Conservation (phyloP, 2,888 invertebrate species). For the Trichogramma evanescens region DNA sequence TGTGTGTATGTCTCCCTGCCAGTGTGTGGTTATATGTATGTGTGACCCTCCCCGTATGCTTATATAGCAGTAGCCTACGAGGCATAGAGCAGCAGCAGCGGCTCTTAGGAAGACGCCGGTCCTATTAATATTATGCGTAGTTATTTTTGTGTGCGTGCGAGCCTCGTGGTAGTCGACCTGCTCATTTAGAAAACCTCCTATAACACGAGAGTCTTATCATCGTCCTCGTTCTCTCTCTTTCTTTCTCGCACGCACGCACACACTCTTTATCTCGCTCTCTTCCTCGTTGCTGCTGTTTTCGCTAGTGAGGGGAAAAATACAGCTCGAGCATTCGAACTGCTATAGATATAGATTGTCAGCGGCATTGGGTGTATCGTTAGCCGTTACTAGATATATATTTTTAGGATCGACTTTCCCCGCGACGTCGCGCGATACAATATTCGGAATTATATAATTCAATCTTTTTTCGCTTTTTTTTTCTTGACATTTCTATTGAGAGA, state of each 20-base stretch:
- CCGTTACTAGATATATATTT: neutral
- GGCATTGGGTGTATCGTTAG: no score
- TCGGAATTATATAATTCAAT: no score
- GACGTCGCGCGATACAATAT: no score
- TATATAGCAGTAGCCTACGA: no score
- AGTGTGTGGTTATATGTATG: neutral
- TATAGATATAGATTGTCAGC: no score
- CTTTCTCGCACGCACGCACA: no score
- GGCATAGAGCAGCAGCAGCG: no score
- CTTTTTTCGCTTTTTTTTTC: no score
- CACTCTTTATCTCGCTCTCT: neutral
- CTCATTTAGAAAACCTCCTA: neutral
- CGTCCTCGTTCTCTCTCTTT: neutral
- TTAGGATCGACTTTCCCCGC: neutral
- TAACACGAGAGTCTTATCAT: neutral
- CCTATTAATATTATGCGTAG: constrained; percentile 38
- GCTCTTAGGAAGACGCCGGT: neutral
- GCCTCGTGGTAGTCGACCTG: no score
- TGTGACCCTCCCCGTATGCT: no score
- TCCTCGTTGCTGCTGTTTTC: neutral
- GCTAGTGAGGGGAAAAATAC: no score
- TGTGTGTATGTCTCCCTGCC: constrained; percentile 2
- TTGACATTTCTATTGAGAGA: constrained; percentile 75
- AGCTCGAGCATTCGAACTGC: no score
- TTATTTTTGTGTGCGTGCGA: constrained; percentile 35